Conservation (phyloP, 2,113 vertebrate species). For the Pollachius pollachius region DNA sequence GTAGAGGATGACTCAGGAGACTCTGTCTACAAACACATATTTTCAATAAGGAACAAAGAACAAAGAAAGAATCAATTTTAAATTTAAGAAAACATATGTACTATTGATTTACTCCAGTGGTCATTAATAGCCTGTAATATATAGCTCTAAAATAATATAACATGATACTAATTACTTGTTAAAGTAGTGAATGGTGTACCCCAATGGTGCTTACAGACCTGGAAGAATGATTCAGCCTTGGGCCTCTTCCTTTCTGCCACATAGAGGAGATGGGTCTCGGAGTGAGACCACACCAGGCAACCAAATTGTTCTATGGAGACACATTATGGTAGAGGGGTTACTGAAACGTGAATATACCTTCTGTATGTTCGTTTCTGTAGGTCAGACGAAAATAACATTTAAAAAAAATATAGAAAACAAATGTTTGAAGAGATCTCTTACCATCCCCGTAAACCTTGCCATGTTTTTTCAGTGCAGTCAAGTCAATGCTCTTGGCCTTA, state of each 20-base stretch:
- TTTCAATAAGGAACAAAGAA: neutral
- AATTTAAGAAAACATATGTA: neutral
- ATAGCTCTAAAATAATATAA: neutral
- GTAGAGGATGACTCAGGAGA: constrained; percentile 58
- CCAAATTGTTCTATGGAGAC: constrained; percentile 86
- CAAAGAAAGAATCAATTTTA: neutral
- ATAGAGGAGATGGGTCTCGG: constrained; percentile 93
- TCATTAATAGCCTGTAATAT: too few species aligned
- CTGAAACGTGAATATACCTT: neutral
- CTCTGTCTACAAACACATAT: constrained; percentile 49
- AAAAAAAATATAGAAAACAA: neutral
- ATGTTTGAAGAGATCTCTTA: constrained; percentile 47
- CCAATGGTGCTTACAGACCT: constrained; percentile 58
- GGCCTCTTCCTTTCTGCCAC: constrained; percentile 94
- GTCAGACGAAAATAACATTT: too few species aligned
- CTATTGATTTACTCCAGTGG: too few species aligned
- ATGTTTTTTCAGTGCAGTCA: constrained; percentile 88
- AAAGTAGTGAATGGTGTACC: neutral
- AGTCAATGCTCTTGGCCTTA: constrained; percentile 89
- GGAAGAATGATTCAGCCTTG: constrained; percentile 92
- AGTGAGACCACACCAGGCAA: constrained; percentile 95
- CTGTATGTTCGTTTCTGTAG: too few species aligned
- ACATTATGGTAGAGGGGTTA: constrained; percentile 5
- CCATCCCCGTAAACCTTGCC: constrained; percentile 90
- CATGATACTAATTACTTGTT: too few species aligned